Evolutionary conservation across 2,888 invertebrate genomes (phyloP), one percentile per base, ranked within the genome.

Genomic region (Lasioglossum pauxillum): DNA sequence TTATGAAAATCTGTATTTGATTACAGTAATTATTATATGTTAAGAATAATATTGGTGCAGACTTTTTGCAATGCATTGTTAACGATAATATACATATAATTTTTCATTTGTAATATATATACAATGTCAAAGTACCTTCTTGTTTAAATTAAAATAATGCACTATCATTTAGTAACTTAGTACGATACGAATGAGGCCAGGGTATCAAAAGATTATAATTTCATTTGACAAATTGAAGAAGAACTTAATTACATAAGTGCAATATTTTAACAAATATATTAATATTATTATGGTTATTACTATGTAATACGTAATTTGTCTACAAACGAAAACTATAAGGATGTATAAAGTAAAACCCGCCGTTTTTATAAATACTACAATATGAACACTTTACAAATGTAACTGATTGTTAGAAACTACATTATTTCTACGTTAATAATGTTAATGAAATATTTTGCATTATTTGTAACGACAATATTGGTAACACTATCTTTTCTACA

Each of bases 221-320:
- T 31, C 49, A 71, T 75, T 76, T 60, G 23, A 60, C n/a, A 35
- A 78, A 23, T n/a, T 76, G 38, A 41, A 12, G 19, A 44, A 75
- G 8, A 44, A 76, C 53, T 71, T 41, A 76, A 76, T n/a, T 46
- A 75, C n/a, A 81, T 31, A 81, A 71, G 44, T 71, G 35, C 23
- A 81, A 75, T 76, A 44, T 53, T 75, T 69, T 75, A 69, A 80
- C 38, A 60, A 76, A 44, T 75, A 57, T 53, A 38, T 71, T 69
- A 67, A 31, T 67, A 19, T 67, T 35, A 67, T 23, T 35, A 67
- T 35, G 27, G 16, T 67, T 67, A 69, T 38, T 38, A 38, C 35
- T 69, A 35, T 38, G 35, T 69, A 69, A 19, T 67, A 69, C 8
- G 35, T 69, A 23, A 10, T 69, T 38, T 69, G 19, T 38, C 23